Evolutionary conservation across 2,113 vertebrate genomes (phyloP).

Genomic region (Condylura cristata): DNA sequence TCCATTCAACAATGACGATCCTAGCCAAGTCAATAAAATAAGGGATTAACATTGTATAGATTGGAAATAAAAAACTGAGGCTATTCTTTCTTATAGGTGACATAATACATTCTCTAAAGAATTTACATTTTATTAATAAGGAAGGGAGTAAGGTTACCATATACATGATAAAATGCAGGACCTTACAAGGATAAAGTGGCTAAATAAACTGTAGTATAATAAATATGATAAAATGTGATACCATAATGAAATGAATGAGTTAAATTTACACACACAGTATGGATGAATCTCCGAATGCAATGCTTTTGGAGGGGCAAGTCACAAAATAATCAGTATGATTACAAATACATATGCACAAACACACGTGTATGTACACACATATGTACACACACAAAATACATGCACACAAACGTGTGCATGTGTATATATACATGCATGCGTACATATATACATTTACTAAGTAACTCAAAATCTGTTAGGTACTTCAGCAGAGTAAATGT

Average conservation of each 20-base stretch:
- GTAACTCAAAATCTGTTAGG: slow-evolving; percentile 3
- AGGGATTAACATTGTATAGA: background rate
- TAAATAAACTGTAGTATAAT: background rate
- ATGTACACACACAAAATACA: too few relatives aligned
- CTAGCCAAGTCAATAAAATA: background rate
- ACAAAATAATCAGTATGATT: slow-evolving; percentile 16
- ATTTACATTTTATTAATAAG: slow-evolving; percentile 47
- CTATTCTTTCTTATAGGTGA: background rate
- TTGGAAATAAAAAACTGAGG: background rate
- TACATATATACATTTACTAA: too few relatives aligned
- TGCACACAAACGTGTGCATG: too few relatives aligned
- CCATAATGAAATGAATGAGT: background rate
- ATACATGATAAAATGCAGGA: background rate
- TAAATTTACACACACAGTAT: background rate
- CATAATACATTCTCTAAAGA: background rate
- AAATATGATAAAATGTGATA: background rate
- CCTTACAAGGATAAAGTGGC: background rate
- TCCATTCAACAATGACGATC: background rate
- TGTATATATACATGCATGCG: too few relatives aligned
- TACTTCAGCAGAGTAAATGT: background rate
- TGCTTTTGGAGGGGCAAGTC: background rate
- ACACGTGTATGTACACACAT: too few relatives aligned
- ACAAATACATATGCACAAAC: background rate
- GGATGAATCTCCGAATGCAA: slow-evolving; percentile 1
- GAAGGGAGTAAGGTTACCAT: background rate